Evolutionary conservation across 1,140 invertebrate genomes (phyloP), one percentile per base, ranked within the genome.

Genomic region (Scaptomyza hsui): DNA sequence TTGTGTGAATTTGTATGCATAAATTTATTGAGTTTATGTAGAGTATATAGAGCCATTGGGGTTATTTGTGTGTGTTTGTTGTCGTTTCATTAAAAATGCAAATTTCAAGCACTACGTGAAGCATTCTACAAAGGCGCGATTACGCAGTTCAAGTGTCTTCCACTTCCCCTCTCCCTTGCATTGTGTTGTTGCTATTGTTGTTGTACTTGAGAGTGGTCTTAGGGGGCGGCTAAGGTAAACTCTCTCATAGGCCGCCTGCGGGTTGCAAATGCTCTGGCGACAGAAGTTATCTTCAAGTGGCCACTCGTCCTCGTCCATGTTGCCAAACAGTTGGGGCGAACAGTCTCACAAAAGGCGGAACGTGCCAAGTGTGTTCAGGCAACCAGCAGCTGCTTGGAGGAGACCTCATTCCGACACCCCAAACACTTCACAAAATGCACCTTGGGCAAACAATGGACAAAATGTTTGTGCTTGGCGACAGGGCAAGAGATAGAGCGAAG

Each of bases 201-300:
- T 67, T 55, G 48, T 26, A 32, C 10, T 37, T 62, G 49, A 29
- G 21, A 18, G n/a, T 35, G 49, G 45, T 39, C 41, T n/a, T n/a
- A 37, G 32, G 15, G 10, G 24, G 41, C 16, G 12, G 24, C 39
- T 41, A 37, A 39, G 51, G 51, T 64, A 42, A 44, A 44, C 16
- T 45, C 19, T 45, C 4, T 18, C 12, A 21, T 45, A 45, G 42
- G 42, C 42, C 10, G 72, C 68, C 62, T 55, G 64, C 9, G 49
- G 73, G 55, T 29, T 59, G 49, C 32, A 56, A 69, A 71, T 64
- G 70, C 35, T 44, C 49, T 35, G 79, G 79, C 67, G 77, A 68
- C 76, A 80, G 52, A 80, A 80, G 81, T 86, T 86, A 75, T 77
- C 74, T 86, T 86, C 61, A 81, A 86, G 81, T 81, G 81, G 62